Evolutionary conservation across 64 coral and sea anemone genomes (phyloP).

Genomic region (Porites australiensis): DNA sequence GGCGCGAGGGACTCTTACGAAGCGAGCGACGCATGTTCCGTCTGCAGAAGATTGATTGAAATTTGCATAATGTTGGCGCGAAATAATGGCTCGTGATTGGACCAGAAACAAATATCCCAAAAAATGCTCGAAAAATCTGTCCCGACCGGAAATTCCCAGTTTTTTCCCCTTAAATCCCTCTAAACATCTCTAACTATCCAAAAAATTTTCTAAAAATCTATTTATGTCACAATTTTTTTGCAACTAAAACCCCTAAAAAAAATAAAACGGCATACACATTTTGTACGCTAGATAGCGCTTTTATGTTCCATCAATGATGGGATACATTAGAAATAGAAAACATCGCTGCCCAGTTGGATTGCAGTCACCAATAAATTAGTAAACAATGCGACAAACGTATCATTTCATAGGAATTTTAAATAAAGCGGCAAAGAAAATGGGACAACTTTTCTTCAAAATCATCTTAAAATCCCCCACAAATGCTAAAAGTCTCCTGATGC

Average conservation of each 20-base stretch:
- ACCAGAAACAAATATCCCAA: too few species aligned
- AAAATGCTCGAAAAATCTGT: too few species aligned
- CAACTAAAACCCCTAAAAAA: neutral
- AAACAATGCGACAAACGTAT: conserved; percentile 26
- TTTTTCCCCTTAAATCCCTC: neutral
- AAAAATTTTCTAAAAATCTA: neutral
- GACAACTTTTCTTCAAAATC: conserved; percentile 46
- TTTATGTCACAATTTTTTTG: neutral
- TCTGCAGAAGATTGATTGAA: too few species aligned
- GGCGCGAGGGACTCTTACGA: too few species aligned
- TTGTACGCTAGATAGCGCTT: too few species aligned
- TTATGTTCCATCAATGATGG: neutral
- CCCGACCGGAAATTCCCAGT: neutral
- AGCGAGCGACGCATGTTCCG: too few species aligned
- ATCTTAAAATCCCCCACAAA: conserved; percentile 28
- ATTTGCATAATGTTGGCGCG: too few species aligned
- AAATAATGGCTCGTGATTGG: too few species aligned
- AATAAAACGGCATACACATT: too few species aligned
- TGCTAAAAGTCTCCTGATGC: neutral
- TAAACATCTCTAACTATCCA: neutral
- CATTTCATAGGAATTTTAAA: conserved; percentile 39
- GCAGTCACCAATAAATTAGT: neutral
- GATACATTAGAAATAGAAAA: neutral
- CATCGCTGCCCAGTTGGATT: too few species aligned
- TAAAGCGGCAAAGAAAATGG: conserved; percentile 36